These are phyloP conservation scores for Ophraella communa DNA, from an alignment of 2,888 invertebrate species.

Conservation along the genomic window DNA sequence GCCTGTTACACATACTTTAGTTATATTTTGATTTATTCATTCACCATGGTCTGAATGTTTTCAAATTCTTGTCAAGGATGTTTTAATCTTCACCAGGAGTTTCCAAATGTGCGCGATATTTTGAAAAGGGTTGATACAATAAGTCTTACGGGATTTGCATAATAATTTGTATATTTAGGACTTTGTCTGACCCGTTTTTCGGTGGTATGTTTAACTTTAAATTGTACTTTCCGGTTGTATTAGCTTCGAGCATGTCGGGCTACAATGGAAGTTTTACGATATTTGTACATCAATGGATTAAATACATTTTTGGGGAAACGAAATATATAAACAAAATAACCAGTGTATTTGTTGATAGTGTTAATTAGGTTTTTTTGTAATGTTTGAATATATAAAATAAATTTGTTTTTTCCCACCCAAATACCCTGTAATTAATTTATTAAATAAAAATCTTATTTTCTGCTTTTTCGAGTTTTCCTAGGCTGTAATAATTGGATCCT, in stretches of 20 bases:
- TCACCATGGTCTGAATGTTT: background rate
- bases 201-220: conserved; percentile 9
- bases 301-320: no score
- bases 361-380: no score
- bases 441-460: no score
- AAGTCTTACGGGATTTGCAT: conserved; percentile 18
- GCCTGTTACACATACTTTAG: background rate
- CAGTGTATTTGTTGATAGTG: no score
- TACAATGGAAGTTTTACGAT: background rate
- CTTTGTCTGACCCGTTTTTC: conserved; percentile 9
- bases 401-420: no score
- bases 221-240: conserved; percentile 4
- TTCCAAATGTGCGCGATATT: conserved; percentile 7
- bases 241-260: background rate
- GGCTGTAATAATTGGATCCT: no score
- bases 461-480: no score
- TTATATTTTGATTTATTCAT: conserved; percentile 5
- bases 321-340: no score
- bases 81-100: conserved; percentile 16
- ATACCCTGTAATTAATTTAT: no score
- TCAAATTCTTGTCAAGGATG: conserved; percentile 16
- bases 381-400: no score
- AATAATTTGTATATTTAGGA: conserved; percentile 26
- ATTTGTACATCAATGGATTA: background rate
- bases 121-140: conserved; percentile 22